Percentiles rank a stretch among this genome's conserved stretches.
phyloP scores from a whole-genome alignment of 1,140 invertebrate genomes.

The Mactra quadrangularis region DNA sequence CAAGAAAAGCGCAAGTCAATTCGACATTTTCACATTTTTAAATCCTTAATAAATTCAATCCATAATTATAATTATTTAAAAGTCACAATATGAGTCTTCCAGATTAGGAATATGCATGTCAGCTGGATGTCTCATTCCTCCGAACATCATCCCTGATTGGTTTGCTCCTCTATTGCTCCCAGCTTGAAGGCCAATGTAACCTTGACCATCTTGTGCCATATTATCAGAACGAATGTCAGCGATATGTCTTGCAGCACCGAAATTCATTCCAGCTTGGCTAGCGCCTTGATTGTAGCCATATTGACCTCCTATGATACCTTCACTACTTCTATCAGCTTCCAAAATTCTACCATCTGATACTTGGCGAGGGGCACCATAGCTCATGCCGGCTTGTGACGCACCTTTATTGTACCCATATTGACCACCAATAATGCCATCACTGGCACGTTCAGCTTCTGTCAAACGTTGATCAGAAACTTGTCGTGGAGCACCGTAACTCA shows the following conservation, averaged over 20 bases:
- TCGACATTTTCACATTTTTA: no score
- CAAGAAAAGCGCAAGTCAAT: no score
- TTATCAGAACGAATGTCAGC: constrained; percentile 68
- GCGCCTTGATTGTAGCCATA: constrained; percentile 94
- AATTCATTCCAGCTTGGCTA: constrained; percentile 86
- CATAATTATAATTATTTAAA: no score
- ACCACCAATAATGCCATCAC: constrained; percentile 90
- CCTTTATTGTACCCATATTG: constrained; percentile 95
- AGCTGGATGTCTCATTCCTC: constrained; percentile 81
- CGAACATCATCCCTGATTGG: constrained; percentile 96
- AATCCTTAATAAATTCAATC: no score
- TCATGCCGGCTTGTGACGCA: constrained; percentile 65
- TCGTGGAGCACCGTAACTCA: constrained; percentile 91
- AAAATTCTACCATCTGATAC: constrained; percentile 69
- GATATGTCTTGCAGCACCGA: constrained; percentile 69
- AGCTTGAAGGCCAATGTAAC: constrained; percentile 94
- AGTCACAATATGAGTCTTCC: constrained; percentile 59
- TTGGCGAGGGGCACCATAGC: constrained; percentile 64
- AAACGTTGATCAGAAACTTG: constrained; percentile 65
- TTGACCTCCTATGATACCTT: constrained; percentile 94
- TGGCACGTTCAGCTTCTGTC: constrained; percentile 2
- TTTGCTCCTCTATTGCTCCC: constrained; percentile 95
- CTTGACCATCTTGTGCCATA: constrained; percentile 85
- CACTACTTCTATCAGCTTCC: constrained; percentile 65
- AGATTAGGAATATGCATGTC: constrained; percentile 64